Percentiles rank a stretch among this genome's conserved stretches.
phyloP scores from a whole-genome alignment of 2,797 vertebrate genomes.

The Rhincodon typus region DNA sequence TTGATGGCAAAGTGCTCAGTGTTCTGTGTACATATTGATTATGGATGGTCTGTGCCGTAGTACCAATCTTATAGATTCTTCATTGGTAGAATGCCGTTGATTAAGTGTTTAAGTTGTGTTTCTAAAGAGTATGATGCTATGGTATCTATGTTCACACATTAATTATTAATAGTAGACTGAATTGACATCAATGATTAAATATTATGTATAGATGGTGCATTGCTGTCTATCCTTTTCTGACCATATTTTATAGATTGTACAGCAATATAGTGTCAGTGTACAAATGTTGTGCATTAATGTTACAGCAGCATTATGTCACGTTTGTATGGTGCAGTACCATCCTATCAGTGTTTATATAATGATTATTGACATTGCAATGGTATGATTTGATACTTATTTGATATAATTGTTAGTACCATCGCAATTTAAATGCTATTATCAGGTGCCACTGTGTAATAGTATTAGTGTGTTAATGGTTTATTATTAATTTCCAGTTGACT shows the following conservation, averaged over 20 bases:
- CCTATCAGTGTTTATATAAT: not conserved
- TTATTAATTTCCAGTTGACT: too few species aligned
- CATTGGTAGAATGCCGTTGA: too few species aligned
- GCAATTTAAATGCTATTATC: not conserved
- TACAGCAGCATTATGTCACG: not conserved
- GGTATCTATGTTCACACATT: not conserved
- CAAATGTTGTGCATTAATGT: not conserved
- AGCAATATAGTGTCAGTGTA: not conserved
- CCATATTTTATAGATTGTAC: not conserved
- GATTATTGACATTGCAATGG: not conserved
- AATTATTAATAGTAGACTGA: not conserved
- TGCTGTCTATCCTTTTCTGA: not conserved
- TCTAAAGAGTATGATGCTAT: too few species aligned
- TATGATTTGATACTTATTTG: not conserved
- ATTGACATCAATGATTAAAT: not conserved
- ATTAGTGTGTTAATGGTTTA: not conserved
- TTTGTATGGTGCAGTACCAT: too few species aligned
- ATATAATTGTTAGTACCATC: too few species aligned
- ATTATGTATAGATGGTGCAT: not conserved
- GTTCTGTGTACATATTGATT: not conserved
- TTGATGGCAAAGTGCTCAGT: too few species aligned
- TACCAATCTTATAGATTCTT: not conserved
- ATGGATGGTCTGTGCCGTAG: not conserved
- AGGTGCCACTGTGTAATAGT: not conserved
- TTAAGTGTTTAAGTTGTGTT: too few species aligned